Conservation (phyloP, 2,797 vertebrate species). For the Crenichthys baileyi region DNA sequence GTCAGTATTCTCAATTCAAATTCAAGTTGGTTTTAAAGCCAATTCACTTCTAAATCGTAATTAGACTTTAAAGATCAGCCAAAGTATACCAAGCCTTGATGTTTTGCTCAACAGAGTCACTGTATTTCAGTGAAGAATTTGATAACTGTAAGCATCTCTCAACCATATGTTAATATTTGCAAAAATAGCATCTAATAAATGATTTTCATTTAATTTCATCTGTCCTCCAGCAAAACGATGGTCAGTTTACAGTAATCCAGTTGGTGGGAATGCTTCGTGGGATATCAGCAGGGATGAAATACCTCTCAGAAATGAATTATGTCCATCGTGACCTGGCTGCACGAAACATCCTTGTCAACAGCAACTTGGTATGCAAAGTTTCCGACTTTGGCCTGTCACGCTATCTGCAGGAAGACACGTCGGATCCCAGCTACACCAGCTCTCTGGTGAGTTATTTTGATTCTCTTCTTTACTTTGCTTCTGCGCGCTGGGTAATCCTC, state of each 20-base stretch:
- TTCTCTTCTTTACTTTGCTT: slow-evolving; percentile 4
- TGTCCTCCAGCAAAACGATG: slow-evolving; percentile 91
- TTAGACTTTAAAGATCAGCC: background rate
- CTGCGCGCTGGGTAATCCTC: background rate
- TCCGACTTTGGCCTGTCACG: slow-evolving; percentile 97
- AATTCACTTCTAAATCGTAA: background rate
- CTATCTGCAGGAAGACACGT: slow-evolving; percentile 96
- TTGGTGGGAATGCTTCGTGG: slow-evolving; percentile 98
- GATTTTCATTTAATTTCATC: slow-evolving; percentile 23
- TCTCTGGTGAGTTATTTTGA: slow-evolving; percentile 86
- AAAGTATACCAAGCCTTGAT: background rate
- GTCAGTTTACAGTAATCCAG: slow-evolving; percentile 98
- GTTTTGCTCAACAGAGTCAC: slow-evolving; percentile 15
- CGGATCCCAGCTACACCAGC: slow-evolving; percentile 98
- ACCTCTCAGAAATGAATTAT: slow-evolving; percentile 97
- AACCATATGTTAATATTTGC: slow-evolving; percentile 10
- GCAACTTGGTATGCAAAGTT: slow-evolving; percentile 98
- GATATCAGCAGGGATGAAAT: slow-evolving; percentile 97
- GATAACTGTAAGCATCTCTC: slow-evolving; percentile 15
- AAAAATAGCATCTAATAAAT: slow-evolving; percentile 24
- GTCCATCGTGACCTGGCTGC: slow-evolving; percentile 97
- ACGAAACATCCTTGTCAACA: slow-evolving; percentile 98
- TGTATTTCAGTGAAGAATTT: slow-evolving; percentile 20
- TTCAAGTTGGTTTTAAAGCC: background rate
- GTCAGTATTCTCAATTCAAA: background rate